These are phyloP conservation scores for Melanogrammus aeglefinus DNA, from an alignment of 2,797 vertebrate species.

Conservation along the genomic window DNA sequence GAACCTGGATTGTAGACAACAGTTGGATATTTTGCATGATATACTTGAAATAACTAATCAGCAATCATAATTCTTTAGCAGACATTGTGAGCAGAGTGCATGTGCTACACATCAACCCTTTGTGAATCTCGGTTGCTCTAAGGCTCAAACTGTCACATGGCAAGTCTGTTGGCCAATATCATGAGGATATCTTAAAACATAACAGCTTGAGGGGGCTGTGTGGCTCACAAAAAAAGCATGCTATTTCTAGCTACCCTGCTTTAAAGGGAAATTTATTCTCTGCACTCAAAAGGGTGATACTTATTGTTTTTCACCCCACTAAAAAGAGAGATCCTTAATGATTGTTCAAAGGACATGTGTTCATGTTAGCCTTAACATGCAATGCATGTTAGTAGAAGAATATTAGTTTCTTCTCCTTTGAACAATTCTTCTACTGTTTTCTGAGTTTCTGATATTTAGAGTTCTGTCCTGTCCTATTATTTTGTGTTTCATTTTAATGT, in stretches of 20 bases:
- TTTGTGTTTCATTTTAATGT: neutral
- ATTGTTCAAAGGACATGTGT: slow-evolving; percentile 45
- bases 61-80: neutral
- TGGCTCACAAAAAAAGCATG: slow-evolving; percentile 19
- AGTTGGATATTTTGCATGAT: neutral
- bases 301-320: slow-evolving; percentile 57
- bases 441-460: neutral
- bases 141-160: slow-evolving; percentile 67
- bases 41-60: neutral
- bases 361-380: neutral
- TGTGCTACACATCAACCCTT: slow-evolving; percentile 1
- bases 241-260: slow-evolving; percentile 38
- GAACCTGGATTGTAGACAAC: neutral
- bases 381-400: neutral
- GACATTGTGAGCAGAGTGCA: neutral
- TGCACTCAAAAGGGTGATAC: slow-evolving; percentile 56
- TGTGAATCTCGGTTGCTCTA: slow-evolving; percentile 27
- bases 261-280: slow-evolving; percentile 40
- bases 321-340: slow-evolving; percentile 59
- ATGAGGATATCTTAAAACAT: slow-evolving; percentile 37
- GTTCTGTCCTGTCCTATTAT: neutral
- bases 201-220: slow-evolving; percentile 7
- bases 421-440: neutral
- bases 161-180: slow-evolving; percentile 46
- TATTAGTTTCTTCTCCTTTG: neutral